Conservation (phyloP, 2,888 invertebrate species). For the Parasteatoda lunata region DNA sequence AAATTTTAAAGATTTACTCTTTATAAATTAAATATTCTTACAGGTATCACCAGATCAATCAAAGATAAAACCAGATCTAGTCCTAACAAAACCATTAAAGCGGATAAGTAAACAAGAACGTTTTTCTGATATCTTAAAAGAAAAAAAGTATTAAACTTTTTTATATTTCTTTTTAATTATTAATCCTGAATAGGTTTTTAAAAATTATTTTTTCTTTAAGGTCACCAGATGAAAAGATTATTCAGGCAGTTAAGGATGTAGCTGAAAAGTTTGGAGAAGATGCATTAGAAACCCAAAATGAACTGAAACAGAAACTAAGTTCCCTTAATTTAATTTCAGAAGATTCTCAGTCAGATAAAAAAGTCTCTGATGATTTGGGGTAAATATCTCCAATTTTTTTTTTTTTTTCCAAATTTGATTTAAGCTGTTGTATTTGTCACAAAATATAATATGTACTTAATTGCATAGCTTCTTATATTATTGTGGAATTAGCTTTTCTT, state of each 20-base stretch:
- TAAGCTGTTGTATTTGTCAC: too few relatives aligned
- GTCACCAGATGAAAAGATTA: constrained; percentile 29
- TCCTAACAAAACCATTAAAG: constrained; percentile 27
- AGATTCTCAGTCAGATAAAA: background rate
- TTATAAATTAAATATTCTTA: background rate
- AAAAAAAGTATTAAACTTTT: constrained; percentile 8
- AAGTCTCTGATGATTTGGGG: background rate
- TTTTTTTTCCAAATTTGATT: background rate
- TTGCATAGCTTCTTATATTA: too few relatives aligned
- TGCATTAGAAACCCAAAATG: constrained; percentile 82
- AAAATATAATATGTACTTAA: too few relatives aligned
- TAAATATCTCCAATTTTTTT: background rate
- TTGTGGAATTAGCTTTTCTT: too few relatives aligned
- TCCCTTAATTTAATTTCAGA: constrained; percentile 54
- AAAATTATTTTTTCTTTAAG: constrained; percentile 1
- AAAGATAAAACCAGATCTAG: constrained; percentile 3
- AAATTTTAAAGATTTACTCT: too few relatives aligned
- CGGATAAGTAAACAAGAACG: constrained; percentile 25
- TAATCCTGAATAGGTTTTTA: background rate
- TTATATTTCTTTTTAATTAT: background rate
- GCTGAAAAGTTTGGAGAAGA: constrained; percentile 82
- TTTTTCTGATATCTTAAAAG: constrained; percentile 3
- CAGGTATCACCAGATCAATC: constrained; percentile 9
- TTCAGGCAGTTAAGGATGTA: constrained; percentile 82
- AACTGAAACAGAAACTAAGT: constrained; percentile 81